Evolutionary conservation across 2,797 vertebrate species (phyloP).

Genomic region (Cirrhinus mrigala): DNA sequence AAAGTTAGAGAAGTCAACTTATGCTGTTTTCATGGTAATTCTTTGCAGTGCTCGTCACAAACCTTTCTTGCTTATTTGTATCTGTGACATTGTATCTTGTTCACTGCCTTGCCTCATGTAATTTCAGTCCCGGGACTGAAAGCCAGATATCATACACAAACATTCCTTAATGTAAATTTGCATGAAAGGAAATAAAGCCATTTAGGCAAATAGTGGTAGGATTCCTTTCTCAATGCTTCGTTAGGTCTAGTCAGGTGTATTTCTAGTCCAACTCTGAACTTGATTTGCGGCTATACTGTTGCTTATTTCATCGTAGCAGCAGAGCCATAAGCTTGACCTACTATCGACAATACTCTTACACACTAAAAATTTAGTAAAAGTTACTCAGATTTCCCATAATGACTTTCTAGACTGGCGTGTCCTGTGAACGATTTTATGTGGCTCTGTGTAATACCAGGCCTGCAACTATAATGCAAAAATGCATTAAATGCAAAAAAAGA

Average conservation of each 20-base stretch:
- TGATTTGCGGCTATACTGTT: slow-evolving; percentile 27
- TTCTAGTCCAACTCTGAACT: slow-evolving; percentile 8
- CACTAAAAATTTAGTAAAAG: neutral
- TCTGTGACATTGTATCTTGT: slow-evolving; percentile 51
- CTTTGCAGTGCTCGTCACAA: slow-evolving; percentile 58
- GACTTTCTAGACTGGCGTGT: slow-evolving; percentile 24
- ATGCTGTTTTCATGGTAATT: slow-evolving; percentile 55
- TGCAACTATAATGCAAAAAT: slow-evolving; percentile 31
- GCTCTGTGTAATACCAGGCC: slow-evolving; percentile 26
- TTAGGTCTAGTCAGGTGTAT: slow-evolving; percentile 32
- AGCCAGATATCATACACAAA: slow-evolving; percentile 46
- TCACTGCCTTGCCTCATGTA: slow-evolving; percentile 51
- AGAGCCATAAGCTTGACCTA: slow-evolving; percentile 18
- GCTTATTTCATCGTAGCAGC: slow-evolving; percentile 39
- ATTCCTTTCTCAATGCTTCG: slow-evolving; percentile 40
- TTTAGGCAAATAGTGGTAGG: slow-evolving; percentile 53
- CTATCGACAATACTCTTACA: slow-evolving; percentile 20
- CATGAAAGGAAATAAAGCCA: slow-evolving; percentile 62
- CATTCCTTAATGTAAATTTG: slow-evolving; percentile 59
- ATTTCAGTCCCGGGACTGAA: slow-evolving; percentile 46
- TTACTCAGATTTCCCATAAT: slow-evolving; percentile 15
- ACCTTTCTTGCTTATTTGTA: slow-evolving; percentile 53
- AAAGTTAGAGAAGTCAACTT: slow-evolving; percentile 67
- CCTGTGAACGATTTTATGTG: slow-evolving; percentile 4
- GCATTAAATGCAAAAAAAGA: neutral